These are phyloP conservation scores for Tribolium castaneum DNA, from an alignment of 1,140 invertebrate species.

Conservation along the genomic window DNA sequence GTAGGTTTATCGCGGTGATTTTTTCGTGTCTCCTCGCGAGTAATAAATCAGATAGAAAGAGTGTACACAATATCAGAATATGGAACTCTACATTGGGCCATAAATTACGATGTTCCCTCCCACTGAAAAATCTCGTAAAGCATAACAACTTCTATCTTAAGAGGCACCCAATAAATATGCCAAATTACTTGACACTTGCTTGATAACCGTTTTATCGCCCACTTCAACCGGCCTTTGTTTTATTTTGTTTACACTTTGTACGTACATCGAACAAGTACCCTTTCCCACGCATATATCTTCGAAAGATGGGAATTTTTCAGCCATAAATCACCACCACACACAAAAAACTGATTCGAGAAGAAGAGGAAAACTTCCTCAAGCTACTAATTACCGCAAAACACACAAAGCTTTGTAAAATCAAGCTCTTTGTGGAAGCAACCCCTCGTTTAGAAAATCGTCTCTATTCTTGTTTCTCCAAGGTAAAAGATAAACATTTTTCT, in stretches of 20 bases:
- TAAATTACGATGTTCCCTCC: constrained; percentile 46
- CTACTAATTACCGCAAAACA: neutral
- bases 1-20: neutral
- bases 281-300: constrained; percentile 37
- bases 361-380: neutral
- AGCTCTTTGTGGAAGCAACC: neutral
- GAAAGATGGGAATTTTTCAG: constrained; percentile 11
- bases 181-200: constrained; percentile 51
- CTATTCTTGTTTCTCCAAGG: neutral
- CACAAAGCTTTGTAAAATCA: neutral
- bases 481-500: constrained; percentile 17
- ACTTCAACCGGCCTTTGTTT: constrained; percentile 45
- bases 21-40: neutral
- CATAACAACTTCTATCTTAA: constrained; percentile 47
- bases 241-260: constrained; percentile 42
- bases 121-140: constrained; percentile 48
- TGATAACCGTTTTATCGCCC: constrained; percentile 49
- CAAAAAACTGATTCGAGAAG: too few species aligned
- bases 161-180: constrained; percentile 50
- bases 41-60: constrained; percentile 26
- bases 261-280: constrained; percentile 37
- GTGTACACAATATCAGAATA: constrained; percentile 34
- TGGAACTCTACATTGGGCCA: constrained; percentile 16
- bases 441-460: neutral
- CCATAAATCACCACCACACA: neutral